Evolutionary conservation across 1,140 invertebrate genomes (phyloP), one percentile per base, ranked within the genome.

Genomic region (Drosophila grimshawi): DNA sequence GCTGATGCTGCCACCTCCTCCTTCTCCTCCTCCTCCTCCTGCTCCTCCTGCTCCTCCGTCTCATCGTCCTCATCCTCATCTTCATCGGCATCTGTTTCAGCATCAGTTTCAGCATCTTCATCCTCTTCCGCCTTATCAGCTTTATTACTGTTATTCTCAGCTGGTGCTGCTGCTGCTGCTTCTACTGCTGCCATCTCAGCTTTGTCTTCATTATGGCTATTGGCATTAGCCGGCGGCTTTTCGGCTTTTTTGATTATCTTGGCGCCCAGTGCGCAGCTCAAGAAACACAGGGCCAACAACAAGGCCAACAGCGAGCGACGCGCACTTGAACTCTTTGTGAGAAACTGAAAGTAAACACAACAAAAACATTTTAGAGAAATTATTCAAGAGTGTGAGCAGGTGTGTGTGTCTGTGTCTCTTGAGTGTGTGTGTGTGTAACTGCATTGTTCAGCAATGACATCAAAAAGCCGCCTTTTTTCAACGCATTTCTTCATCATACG

Each of bases 321-420:
- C 80, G 85, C 80, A 85, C 85, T 88, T 88, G 85, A 89, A 89
- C 85, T 89, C 67, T 89, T 85, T 85, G 81, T 89, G 80, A 88
- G 85, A 88, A 88, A 88, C 85, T 88, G 85, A 88, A 88, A 88
- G 85, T 89, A 52, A 52, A 8, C n/a, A 43, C 39, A 43, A 43
- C 4, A n/a, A 78, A 72, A 80, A 52, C 60, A 67, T 78, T 77
- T 63, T 43, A 35, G 52, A 64, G 72, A 76, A 71, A 76, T 75
- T 70, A 46, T 69, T 29, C 11, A 41, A 65, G 11, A 43, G 60
- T 81, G 48, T 72, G 61, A 49, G 71, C 19, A 48, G 41, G 29
- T n/a, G 32, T 35, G 3, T 46, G 3, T 19, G 46, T 43, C 32
- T 53, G 53, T 67, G 35, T 62, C 19, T 19, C 19, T 19, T 19